Evolutionary conservation across 1,140 invertebrate genomes (phyloP).

Genomic region (Andrena cerasifolii): DNA sequence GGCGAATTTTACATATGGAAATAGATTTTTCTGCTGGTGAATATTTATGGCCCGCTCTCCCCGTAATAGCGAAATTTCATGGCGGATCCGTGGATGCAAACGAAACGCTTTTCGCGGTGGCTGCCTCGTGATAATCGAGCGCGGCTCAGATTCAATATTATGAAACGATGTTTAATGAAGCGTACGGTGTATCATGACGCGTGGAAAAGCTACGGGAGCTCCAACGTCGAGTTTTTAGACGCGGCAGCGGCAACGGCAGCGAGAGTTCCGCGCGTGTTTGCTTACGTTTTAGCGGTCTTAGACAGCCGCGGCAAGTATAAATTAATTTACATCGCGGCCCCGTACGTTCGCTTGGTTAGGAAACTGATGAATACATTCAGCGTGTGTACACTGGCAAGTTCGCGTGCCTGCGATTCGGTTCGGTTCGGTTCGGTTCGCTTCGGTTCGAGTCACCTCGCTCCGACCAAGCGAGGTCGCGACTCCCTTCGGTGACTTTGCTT

Average conservation of each 20-base stretch:
- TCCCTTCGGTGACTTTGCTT: too few species aligned
- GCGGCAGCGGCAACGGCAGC: too few species aligned
- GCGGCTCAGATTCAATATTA: constrained; percentile 40
- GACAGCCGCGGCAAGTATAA: neutral
- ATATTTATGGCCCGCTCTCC: constrained; percentile 22
- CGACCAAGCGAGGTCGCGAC: neutral
- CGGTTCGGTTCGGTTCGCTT: neutral
- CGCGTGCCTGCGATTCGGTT: neutral
- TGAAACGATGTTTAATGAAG: too few species aligned
- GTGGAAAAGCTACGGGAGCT: too few species aligned
- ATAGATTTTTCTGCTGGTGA: constrained; percentile 28
- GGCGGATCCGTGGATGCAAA: constrained; percentile 35
- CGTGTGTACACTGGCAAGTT: neutral
- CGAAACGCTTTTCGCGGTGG: constrained; percentile 20
- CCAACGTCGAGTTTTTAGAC: neutral
- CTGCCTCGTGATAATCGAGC: constrained; percentile 29
- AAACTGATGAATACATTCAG: constrained; percentile 9
- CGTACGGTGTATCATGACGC: too few species aligned
- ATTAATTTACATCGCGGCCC: constrained; percentile 1
- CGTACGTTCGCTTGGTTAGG: neutral
- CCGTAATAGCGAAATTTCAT: constrained; percentile 47
- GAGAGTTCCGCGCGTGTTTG: neutral
- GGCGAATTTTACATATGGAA: constrained; percentile 1
- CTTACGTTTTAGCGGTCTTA: neutral
- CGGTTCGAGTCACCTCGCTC: neutral